Base-by-base conservation (phyloP, 2,888 invertebrate species). In the Pyrochroa serraticornis region DNA sequence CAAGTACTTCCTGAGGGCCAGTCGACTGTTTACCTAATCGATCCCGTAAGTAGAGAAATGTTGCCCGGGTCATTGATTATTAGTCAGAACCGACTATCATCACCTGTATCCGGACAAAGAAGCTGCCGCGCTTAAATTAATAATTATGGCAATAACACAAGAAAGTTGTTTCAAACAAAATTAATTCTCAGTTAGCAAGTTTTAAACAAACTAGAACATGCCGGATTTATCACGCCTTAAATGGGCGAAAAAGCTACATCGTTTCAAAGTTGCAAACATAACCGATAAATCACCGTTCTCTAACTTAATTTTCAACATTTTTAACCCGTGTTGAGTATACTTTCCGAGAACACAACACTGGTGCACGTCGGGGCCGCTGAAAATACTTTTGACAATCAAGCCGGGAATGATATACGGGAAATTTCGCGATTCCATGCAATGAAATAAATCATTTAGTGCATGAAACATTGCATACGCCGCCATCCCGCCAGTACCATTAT, bases 251-350 rank as follows among this genome's bases (percentile, higher is more conserved):
- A 53, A 46, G 56, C 46, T 43, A 41, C 61, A 58, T 50, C 56
- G 53, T 41, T 57, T 57, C 58, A 37, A 58, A 55, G 41, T 61
- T 44, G 39, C 37, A 62, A 62, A 56, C 48, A 52, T 52, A 52
- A 43, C 52, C 44, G 14, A 56, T 56, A 52, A 46, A 59, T 62
- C 53, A 60, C 42, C 49, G 51, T 54, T 58, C 41, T 35, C 47
- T 48, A 55, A 55, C 55, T 55, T 55, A 55, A 55, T 55, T 55
- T 55, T 43, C 41, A 48, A 48, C 46, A 48, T 55, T 55, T 55
- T 55, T 48, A 47, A 54, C 43, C 3, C 43, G 42, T 22, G 22
- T 22, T 22, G 22, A 22, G 22, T 22, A 22, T 22, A 22, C 22
- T 22, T 22, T 22, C 22, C 22, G 22, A 22, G 22, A 22, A 22